A percentile compares a stretch with the other conserved stretches of the same genome.
phyloP scores from a whole-genome alignment of 2,888 invertebrate species.

The Itoplectis maculator region DNA sequence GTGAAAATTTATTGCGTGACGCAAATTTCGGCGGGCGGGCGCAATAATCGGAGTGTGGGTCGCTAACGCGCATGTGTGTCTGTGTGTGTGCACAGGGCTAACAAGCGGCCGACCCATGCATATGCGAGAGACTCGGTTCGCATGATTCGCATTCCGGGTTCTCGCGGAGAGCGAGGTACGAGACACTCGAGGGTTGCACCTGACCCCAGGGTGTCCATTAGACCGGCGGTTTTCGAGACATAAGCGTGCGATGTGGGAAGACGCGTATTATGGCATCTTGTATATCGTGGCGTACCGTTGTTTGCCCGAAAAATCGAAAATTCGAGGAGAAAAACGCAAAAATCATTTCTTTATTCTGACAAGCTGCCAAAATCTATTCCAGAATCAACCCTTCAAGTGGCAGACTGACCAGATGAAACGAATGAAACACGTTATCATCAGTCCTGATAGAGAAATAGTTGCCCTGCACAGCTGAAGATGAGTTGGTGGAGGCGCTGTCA shows the following conservation, averaged over 20 bases:
- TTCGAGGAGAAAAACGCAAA: no score
- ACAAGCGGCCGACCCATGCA: constrained; percentile 58
- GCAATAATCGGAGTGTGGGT: constrained; percentile 17
- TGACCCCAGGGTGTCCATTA: constrained; percentile 64
- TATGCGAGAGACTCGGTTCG: constrained; percentile 55
- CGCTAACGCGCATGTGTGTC: neutral
- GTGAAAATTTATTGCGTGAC: neutral
- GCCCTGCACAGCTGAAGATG: no score
- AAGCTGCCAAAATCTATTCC: no score
- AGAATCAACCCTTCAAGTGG: no score
- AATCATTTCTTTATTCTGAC: no score
- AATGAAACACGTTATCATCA: no score
- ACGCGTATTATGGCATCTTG: constrained; percentile 7
- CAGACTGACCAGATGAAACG: neutral
- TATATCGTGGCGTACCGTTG: no score
- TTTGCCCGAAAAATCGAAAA: no score
- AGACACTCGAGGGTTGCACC: constrained; percentile 52
- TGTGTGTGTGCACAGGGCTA: constrained; percentile 47
- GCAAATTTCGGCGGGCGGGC: neutral
- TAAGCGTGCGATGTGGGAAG: constrained; percentile 18
- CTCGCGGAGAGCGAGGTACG: constrained; percentile 45
- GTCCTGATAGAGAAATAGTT: no score
- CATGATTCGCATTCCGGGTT: constrained; percentile 59
- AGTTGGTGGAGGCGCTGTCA: no score
- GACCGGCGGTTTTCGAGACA: constrained; percentile 35